phyloP scores from a whole-genome alignment of 1,140 invertebrate genomes.

The Teleogryllus occipitalis region DNA sequence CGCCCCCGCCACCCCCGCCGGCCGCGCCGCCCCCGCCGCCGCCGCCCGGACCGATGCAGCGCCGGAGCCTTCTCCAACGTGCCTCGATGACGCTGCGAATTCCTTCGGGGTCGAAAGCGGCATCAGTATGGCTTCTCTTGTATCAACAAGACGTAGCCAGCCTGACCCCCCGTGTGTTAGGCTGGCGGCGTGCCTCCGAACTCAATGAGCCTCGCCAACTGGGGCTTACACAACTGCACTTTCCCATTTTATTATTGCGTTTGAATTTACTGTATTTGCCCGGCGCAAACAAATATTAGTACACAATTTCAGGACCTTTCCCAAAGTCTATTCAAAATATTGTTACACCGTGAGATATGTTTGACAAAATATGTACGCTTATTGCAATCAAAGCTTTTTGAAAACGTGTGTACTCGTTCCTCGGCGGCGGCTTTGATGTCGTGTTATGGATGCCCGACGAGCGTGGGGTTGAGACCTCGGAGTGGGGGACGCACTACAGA shows the following conservation, averaged over 20 bases:
- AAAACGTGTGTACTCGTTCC: background rate
- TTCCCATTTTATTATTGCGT: background rate
- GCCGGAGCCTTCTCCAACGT: background rate
- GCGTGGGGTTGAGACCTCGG: background rate
- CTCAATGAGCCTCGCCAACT: background rate
- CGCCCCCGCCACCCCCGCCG: too few relatives aligned
- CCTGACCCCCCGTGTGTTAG: background rate
- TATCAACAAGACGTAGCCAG: constrained; percentile 3
- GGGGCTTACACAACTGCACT: background rate
- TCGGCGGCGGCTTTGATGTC: background rate
- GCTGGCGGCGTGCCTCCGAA: background rate
- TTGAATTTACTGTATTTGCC: constrained; percentile 1
- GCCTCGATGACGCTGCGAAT: background rate
- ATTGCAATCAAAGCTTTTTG: constrained; percentile 5
- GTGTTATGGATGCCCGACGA: background rate
- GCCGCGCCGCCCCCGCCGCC: too few relatives aligned
- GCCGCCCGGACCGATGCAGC: background rate
- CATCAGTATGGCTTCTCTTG: constrained; percentile 3
- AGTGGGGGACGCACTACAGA: background rate
- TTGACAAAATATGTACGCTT: background rate
- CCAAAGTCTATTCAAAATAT: constrained; percentile 5
- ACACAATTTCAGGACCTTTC: constrained; percentile 4
- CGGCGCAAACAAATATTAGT: background rate
- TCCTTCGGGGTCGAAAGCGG: background rate
- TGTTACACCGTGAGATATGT: background rate